Conservation (phyloP, 2,113 vertebrate genomes). For the Erinaceus europaeus region DNA sequence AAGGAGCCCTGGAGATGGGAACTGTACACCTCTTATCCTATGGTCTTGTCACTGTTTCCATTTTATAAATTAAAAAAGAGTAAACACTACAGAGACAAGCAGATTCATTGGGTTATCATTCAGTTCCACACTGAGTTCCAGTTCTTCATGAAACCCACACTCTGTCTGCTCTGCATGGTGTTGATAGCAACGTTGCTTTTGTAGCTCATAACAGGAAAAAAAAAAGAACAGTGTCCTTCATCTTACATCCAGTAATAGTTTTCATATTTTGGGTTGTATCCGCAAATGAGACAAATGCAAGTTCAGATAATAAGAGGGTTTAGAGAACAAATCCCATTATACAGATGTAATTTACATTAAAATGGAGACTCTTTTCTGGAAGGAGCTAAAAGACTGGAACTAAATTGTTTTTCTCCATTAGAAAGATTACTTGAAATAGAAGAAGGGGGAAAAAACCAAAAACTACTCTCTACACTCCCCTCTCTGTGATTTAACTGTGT, state of each 20-base stretch:
- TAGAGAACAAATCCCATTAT: neutral
- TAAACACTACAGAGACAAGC: neutral
- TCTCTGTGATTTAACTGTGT: neutral
- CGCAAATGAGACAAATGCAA: neutral
- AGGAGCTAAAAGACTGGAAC: neutral
- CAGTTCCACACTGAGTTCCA: neutral
- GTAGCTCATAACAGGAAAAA: neutral
- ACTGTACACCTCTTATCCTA: no score
- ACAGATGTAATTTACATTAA: conserved; percentile 34
- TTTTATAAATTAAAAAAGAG: no score
- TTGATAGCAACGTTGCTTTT: neutral
- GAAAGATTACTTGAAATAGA: conserved; percentile 20
- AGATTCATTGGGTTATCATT: neutral
- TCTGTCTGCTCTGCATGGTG: neutral
- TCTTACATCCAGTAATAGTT: neutral
- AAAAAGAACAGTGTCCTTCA: neutral
- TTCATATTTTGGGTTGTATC: neutral
- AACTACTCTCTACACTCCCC: neutral
- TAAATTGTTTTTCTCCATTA: neutral
- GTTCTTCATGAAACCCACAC: neutral
- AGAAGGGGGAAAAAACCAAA: no score
- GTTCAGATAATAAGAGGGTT: neutral
- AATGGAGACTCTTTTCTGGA: neutral
- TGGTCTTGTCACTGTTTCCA: no score
- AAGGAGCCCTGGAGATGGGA: no score